Evolutionary conservation across 2,797 vertebrate species (phyloP), one percentile per base, ranked within the genome.

Genomic region (Enteromius viviparus): DNA sequence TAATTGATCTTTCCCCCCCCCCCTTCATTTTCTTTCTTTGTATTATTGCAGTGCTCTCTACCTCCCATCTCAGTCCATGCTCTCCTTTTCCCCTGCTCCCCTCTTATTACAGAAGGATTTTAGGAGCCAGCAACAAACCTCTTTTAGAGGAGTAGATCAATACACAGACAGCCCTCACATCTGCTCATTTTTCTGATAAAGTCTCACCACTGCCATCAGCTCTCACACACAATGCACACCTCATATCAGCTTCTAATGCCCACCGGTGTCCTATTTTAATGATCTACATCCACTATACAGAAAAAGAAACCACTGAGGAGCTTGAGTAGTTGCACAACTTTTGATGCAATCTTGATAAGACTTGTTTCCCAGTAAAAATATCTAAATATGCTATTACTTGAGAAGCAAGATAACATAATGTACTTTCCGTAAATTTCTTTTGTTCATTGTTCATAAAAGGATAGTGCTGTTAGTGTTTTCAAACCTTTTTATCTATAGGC

Each of bases 161-260:
- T 86, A 86, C 65, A 69, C 58, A 29, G 42, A 75, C 78, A 75
- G 15, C 45, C 26, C 66, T 58, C 47, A 72, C 82, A 62, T 84
- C 78, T 78, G 60, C 68, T 81, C 42, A 81, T 68, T 76, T 84
- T 72, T 55, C 71, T 81, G 66, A 84, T 81, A 76, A 53, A 86
- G 71, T 66, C 66, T 40, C 78, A 80, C 29, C 21, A 12, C 78
- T 80, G n/a, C 42, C 23, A 34, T 49, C 75, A 47, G 75, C 26
- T n/a, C 51, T 32, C 26, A 40, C 34, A 42, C 23, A 82, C 71
- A 65, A 64, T 49, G 14, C 65, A 70, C 74, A 83, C 37, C 51
- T 76, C 17, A 11, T 42, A 40, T 68, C 9, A 49, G n/a, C 29
- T 47, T 58, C 26, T 69, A 83, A 68, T 75, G 37, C 23, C 32